These are phyloP conservation scores for Chionis minor DNA, from an alignment of 2,113 vertebrate species.

Conservation along the genomic window DNA sequence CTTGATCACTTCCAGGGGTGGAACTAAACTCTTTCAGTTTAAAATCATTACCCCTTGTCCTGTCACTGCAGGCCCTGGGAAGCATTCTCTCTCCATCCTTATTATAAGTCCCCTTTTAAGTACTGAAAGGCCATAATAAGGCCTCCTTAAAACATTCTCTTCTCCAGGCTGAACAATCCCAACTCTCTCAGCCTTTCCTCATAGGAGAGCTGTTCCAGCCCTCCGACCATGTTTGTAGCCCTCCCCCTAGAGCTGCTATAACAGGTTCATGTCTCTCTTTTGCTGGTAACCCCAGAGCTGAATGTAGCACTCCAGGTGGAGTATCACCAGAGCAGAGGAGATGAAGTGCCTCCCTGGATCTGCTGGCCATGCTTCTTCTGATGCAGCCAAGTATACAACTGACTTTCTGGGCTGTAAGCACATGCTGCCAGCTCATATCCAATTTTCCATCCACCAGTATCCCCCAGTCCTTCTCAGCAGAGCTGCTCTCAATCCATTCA, in stretches of 20 bases:
- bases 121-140: background rate
- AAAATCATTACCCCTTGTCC: background rate
- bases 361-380: background rate
- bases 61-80: background rate
- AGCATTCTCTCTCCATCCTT: background rate
- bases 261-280: background rate
- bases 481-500: too few relatives aligned
- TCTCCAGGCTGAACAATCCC: background rate
- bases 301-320: too few relatives aligned
- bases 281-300: background rate
- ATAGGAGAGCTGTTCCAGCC: rapidly evolving
- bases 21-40: background rate
- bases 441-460: too few relatives aligned
- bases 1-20: background rate
- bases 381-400: background rate
- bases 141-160: background rate
- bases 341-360: background rate
- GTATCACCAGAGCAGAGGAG: background rate
- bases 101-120: background rate
- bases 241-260: background rate
- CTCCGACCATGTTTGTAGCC: background rate
- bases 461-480: rapidly evolving
- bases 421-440: too few relatives aligned
- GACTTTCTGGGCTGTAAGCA: background rate
- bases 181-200: background rate